Evolutionary conservation across 2,113 vertebrate species (phyloP), one percentile per base, ranked within the genome.

Genomic region (Dipodomys spectabilis): DNA sequence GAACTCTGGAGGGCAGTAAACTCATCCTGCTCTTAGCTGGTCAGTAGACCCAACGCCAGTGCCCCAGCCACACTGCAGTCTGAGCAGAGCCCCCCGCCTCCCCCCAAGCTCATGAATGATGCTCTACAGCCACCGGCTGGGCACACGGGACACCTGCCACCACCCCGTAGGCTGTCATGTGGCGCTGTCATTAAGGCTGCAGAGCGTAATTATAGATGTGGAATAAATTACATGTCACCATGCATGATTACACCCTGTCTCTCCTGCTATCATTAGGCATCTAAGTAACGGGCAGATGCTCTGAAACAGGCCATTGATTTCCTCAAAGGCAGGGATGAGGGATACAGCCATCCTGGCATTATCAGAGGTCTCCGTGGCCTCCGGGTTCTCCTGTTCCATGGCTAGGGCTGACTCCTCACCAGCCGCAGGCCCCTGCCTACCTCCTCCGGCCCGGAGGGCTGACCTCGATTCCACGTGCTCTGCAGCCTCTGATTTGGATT

Each of bases 201-300:
- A 60, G 35, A 49, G 32, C 32, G 0, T 22, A 22, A 35, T 91
- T 81, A 9, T 1, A 5, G 69, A 88, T 53, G 39, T n/a, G 35
- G 90, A 84, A 86, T 93, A 92, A 96, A 94, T 72, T 79, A 57
- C 62, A 1, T 5, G 49, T 39, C 92, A 84, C 95, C 90, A 80
- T 0, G 5, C 82, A 0, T 6, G 4, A 11, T 73, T 2, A 11
- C 83, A 62, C 18, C 13, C 45, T 9, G 44, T 71, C 45, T 93
- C 86, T 85, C 13, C 57, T 27, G 28, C 90, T 83, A 0, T 87
- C 96, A 11, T 94, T 93, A 96, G 96, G 90, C 77, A 72, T 10
- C 90, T 91, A 62, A 74, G 83, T 68, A 49, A 90, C 20, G 86
- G 73, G 87, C 97, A 96, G 95, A 78, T 90, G 95, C 94, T 96